phyloP scores from a whole-genome alignment of 2,113 vertebrate species.

The Microcebus jonahi region DNA sequence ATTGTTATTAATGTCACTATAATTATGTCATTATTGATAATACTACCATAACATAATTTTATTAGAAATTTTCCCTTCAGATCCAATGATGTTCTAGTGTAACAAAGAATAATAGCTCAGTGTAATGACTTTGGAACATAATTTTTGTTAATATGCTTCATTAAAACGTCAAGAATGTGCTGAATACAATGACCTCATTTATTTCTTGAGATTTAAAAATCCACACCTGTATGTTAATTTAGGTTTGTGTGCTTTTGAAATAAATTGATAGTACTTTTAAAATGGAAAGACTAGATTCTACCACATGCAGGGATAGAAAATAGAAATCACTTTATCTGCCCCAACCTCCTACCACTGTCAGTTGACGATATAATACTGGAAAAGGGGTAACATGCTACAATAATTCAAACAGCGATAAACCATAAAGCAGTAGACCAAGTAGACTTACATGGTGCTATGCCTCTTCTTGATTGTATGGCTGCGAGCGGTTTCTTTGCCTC shows the following conservation, averaged over 20 bases:
- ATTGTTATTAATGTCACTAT: constrained; percentile 46
- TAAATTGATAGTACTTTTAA: background rate
- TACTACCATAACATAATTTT: constrained; percentile 64
- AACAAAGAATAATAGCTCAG: constrained; percentile 47
- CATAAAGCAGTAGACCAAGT: background rate
- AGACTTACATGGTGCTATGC: too few relatives aligned
- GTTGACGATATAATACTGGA: background rate
- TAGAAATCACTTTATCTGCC: background rate
- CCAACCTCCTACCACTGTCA: background rate
- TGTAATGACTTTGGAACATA: constrained; percentile 49
- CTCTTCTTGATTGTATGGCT: background rate
- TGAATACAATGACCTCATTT: constrained; percentile 29
- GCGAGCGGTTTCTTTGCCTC: background rate
- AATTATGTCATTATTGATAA: constrained; percentile 65
- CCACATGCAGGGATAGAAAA: background rate
- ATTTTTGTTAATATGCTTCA: constrained; percentile 64
- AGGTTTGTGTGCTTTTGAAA: background rate
- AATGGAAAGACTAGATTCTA: background rate
- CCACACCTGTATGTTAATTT: background rate
- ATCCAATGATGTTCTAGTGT: constrained; percentile 9
- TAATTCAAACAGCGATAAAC: background rate
- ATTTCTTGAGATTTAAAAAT: constrained; percentile 19
- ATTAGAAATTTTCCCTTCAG: constrained; percentile 48
- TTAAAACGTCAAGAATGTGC: constrained; percentile 45
- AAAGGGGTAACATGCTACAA: background rate